Base-by-base conservation (phyloP, 2,113 vertebrate species). In the Haemorhous mexicanus region DNA sequence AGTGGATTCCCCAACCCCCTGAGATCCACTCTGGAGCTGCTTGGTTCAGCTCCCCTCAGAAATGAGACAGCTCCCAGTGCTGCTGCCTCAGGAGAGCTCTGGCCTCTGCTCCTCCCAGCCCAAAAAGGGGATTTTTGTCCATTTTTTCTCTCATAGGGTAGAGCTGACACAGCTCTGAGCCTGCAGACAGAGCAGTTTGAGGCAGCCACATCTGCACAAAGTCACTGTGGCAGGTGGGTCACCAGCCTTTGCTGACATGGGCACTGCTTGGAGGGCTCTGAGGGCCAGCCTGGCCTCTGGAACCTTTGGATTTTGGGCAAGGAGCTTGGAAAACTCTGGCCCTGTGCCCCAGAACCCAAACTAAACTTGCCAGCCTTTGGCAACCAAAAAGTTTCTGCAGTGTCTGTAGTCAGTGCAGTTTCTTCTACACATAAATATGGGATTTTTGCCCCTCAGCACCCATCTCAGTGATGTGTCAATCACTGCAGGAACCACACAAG, bases 111-210 rank as follows among this genome's bases (percentile, higher is more conserved):
- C 27, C 0, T 28, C 47, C 27, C 83, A 52, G 35, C 39, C 75
- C 7, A 37, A 81, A 84, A 90, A 13, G 1, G 0, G 5, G 10
- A 6, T 0, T 9, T 61, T 61, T 39, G 33, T 62, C 3, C 11
- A 12, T 47, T 39, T 74, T 50, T 52, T 61, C 11, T 3, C n/a
- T 78, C 61, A 7, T 11, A 8, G 21, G n/a, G 43, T 32, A 15
- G 37, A 23, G 69, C 35, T 81, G 72, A 23, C 47, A 78, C 21
- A 59, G 4, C 66, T 30, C 66, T 69, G 77, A 55, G 33, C 10
- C 53, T 16, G 14, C 81, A 79, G 59, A 30, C 16, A 47, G 39
- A 52, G 26, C 10, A 50, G 20, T 53, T 87, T 66, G 66, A 66
- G 46, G 43, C 70, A 37, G 3, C 35, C 50, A 16, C 41, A 69